Evolutionary conservation across 2,113 vertebrate species (phyloP).

Genomic region (pig (Sus scrofa)): T2T-Sscrofa CM000812.6:286168501-286169000

Average conservation of each 20-base stretch:
- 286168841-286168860: neutral
- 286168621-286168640: neutral
- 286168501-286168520: conserved; percentile 87
- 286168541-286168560: conserved; percentile 75
- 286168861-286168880: too few species aligned
- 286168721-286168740: too few species aligned
- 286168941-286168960: neutral
- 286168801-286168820: neutral
- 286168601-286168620: rapidly evolving
- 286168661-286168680: neutral
- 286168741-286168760: neutral
- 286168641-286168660: neutral
- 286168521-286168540: conserved; percentile 13
- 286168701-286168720: rapidly evolving
- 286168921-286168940: neutral
- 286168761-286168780: rapidly evolving
- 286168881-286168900: neutral
- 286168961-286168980: neutral
- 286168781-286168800: neutral
- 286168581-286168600: neutral
- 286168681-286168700: neutral
- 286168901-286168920: neutral
- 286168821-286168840: neutral
- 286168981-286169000: neutral
- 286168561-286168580: conserved; percentile 68